phyloP scores from a whole-genome alignment of 2,888 invertebrate genomes.

The Phytoseiulus persimilis region DNA sequence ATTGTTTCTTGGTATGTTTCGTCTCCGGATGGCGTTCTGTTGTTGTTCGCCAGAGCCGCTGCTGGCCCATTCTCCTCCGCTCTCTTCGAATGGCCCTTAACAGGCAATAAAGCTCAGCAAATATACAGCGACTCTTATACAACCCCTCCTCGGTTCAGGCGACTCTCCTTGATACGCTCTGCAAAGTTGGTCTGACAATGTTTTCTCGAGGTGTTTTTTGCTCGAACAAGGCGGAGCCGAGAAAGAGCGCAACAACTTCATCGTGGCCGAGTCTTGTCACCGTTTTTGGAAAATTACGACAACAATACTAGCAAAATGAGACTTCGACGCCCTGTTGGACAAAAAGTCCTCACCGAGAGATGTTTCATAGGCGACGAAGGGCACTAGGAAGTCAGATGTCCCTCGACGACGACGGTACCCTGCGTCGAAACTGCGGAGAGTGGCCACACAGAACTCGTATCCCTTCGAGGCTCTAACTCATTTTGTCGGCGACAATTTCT shows the following conservation, averaged over 20 bases:
- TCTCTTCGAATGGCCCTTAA: constrained; percentile 19
- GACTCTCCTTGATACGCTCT: not conserved
- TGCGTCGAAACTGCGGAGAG: not conserved
- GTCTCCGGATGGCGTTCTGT: not conserved
- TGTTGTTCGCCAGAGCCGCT: not conserved
- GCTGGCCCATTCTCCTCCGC: not conserved
- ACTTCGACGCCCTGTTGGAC: not conserved
- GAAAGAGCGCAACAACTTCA: no score
- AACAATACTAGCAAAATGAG: no score
- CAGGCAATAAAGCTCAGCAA: constrained; percentile 37
- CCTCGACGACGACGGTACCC: not conserved
- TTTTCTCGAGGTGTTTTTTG: not conserved
- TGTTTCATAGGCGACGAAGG: no score
- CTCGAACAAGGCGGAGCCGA: not conserved
- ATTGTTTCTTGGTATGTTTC: not conserved
- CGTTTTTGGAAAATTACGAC: not conserved
- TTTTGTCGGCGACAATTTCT: not conserved
- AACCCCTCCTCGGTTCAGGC: not conserved
- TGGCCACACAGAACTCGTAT: not conserved
- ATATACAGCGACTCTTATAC: constrained; percentile 1
- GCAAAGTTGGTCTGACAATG: not conserved
- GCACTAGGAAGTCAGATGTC: no score
- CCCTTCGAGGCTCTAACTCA: not conserved
- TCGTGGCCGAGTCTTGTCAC: not conserved
- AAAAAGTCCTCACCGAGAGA: no score